A percentile compares a stretch with the other conserved stretches of the same genome.
These are phyloP conservation scores for Trypoxylon attenuatum DNA, from an alignment of 2,888 invertebrate species.

Conservation along the genomic window DNA sequence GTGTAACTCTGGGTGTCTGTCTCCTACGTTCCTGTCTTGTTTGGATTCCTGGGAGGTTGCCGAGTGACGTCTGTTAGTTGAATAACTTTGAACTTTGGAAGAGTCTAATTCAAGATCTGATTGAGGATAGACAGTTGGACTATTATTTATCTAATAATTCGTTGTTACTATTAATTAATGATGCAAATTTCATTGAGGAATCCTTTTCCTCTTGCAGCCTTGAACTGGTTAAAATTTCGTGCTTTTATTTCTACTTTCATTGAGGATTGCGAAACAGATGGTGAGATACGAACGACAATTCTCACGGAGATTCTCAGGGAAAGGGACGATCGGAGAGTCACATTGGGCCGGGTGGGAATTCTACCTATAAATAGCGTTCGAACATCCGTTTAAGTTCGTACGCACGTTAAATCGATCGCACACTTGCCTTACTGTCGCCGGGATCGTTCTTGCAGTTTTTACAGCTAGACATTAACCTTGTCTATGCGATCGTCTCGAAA, in stretches of 20 bases:
- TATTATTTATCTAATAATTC: too few species aligned
- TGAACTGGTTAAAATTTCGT: too few species aligned
- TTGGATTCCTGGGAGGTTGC: too few species aligned
- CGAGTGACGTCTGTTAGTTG: too few species aligned
- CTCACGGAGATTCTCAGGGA: neutral
- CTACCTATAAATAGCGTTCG: constrained; percentile 54
- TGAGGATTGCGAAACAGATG: neutral
- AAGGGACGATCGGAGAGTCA: constrained; percentile 36
- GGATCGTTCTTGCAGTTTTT: neutral
- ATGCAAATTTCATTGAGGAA: too few species aligned
- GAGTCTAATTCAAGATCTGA: too few species aligned
- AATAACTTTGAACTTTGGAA: too few species aligned
- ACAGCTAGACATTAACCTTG: neutral
- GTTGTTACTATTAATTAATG: neutral
- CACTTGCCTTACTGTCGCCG: constrained; percentile 1
- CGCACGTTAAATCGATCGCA: constrained; percentile 53
- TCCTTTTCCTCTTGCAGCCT: too few species aligned
- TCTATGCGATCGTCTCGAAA: too few species aligned
- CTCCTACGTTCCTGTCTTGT: too few species aligned
- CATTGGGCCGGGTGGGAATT: constrained; percentile 37
- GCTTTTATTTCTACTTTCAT: neutral
- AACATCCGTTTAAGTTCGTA: constrained; percentile 55
- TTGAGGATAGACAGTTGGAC: too few species aligned
- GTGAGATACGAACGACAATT: neutral
- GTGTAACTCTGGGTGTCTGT: too few species aligned